Percentiles rank a stretch among this genome's conserved stretches.
phyloP scores from a whole-genome alignment of 2,888 invertebrate genomes.

The Rosalia funebris region DNA sequence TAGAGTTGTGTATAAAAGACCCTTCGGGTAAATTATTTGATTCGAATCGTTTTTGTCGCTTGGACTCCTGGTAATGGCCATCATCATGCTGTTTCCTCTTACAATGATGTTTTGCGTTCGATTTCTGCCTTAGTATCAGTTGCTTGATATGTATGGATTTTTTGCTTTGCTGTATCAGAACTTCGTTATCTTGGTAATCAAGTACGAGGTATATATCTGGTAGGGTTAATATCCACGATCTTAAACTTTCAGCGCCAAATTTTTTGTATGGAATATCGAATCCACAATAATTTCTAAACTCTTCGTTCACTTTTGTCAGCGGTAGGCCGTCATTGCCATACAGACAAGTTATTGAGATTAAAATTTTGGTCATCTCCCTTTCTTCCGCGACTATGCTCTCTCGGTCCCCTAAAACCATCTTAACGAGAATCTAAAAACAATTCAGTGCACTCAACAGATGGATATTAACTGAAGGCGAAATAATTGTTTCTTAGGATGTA shows the following conservation, averaged over 20 bases:
- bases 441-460: not conserved
- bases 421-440: not conserved
- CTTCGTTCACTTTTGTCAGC: constrained; percentile 43
- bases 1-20: constrained; percentile 47
- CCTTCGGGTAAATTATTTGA: constrained; percentile 40
- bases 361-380: constrained; percentile 41
- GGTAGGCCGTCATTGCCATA: constrained; percentile 50
- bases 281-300: constrained; percentile 48
- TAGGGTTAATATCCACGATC: constrained; percentile 48
- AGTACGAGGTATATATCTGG: constrained; percentile 50
- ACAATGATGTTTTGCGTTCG: constrained; percentile 11
- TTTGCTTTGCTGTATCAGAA: constrained; percentile 49
- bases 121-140: constrained; percentile 49
- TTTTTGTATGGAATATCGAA: constrained; percentile 48
- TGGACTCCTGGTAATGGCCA: constrained; percentile 2
- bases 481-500: no score
- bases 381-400: constrained; percentile 35
- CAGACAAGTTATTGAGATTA: constrained; percentile 47
- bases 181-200: constrained; percentile 45
- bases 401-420: constrained; percentile 30
- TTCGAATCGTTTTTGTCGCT: constrained; percentile 31
- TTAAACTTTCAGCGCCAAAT: constrained; percentile 47
- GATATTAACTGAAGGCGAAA: not conserved
- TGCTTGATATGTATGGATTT: constrained; percentile 51
- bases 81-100: constrained; percentile 23